These are phyloP conservation scores for Nineta flava DNA, from an alignment of 2,888 invertebrate species.

Conservation along the genomic window DNA sequence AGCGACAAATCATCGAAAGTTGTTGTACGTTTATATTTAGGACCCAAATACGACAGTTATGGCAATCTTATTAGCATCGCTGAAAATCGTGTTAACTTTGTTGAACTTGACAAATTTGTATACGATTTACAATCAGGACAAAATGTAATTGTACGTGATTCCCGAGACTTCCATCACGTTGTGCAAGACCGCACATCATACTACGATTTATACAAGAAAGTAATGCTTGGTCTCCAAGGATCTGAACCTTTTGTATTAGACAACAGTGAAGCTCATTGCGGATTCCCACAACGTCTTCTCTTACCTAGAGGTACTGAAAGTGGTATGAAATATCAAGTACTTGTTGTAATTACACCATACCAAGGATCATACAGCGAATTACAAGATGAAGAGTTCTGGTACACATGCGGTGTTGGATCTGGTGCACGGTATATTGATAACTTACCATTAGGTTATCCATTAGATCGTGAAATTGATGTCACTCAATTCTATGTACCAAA, in stretches of 20 bases:
- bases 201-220: conserved; percentile 29
- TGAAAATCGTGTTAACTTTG: conserved; percentile 41
- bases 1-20: conserved; percentile 39
- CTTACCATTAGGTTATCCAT: conserved; percentile 54
- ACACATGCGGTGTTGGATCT: conserved; percentile 32
- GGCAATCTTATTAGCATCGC: conserved; percentile 39
- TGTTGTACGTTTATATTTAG: conserved; percentile 49
- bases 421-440: conserved; percentile 39
- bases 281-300: conserved; percentile 43
- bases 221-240: conserved; percentile 30
- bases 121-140: conserved; percentile 40
- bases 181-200: conserved; percentile 19
- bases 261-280: conserved; percentile 33
- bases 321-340: conserved; percentile 40
- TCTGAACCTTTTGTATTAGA: conserved; percentile 32
- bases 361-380: conserved; percentile 28
- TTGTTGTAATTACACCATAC: conserved; percentile 30
- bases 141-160: conserved; percentile 45
- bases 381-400: conserved; percentile 30
- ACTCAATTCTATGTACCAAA: conserved; percentile 45
- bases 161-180: conserved; percentile 8
- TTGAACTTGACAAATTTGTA: conserved; percentile 44
- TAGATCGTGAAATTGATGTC: conserved; percentile 47
- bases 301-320: conserved; percentile 47
- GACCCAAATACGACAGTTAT: conserved; percentile 47